Conservation (phyloP, 1,140 invertebrate genomes). For the Conus betulinus region DNA sequence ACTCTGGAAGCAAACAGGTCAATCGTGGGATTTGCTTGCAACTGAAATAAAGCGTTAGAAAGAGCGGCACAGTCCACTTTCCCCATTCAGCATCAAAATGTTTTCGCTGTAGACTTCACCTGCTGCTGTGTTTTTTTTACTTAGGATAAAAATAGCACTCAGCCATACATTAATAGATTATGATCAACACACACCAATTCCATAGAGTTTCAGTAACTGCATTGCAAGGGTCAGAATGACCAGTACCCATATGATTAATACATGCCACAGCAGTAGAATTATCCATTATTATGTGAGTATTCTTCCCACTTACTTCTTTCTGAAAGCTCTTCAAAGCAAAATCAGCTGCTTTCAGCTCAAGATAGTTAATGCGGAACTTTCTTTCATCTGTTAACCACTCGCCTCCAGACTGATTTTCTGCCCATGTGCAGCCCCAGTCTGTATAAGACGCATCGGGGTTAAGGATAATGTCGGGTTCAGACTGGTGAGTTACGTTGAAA, state of each 20-base stretch:
- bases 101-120: conserved; percentile 16
- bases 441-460: too few relatives aligned
- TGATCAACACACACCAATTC: conserved; percentile 42
- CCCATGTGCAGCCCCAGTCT: neutral
- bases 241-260: conserved; percentile 1
- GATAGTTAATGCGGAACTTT: neutral
- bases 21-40: conserved; percentile 34
- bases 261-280: neutral
- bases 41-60: conserved; percentile 14
- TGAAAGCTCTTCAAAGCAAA: neutral
- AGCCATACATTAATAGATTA: conserved; percentile 42
- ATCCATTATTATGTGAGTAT: neutral
- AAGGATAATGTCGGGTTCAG: neutral
- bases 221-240: conserved; percentile 19
- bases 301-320: neutral
- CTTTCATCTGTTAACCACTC: neutral
- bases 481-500: neutral
- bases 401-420: neutral
- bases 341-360: neutral
- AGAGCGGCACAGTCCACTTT: conserved; percentile 37
- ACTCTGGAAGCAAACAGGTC: conserved; percentile 50
- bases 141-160: conserved; percentile 38
- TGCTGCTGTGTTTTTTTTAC: conserved; percentile 26
- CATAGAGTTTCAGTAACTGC: conserved; percentile 43
- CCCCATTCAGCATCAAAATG: conserved; percentile 51